Conservation (phyloP, 1,140 invertebrate species). For the Drosophila burlai region DNA sequence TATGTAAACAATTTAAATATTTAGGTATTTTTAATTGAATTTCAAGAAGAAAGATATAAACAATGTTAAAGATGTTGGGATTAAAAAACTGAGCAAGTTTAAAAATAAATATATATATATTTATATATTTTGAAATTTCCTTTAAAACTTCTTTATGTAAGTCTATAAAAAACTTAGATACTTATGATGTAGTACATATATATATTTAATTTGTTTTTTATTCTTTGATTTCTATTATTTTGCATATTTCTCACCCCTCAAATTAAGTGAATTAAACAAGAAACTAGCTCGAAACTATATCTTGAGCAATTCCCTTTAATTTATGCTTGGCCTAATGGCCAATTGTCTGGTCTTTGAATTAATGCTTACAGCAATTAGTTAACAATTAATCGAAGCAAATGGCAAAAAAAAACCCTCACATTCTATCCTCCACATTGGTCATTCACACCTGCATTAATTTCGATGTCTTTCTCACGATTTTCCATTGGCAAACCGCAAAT, state of each 20-base stretch:
- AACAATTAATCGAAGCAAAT: constrained; percentile 31
- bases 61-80: too few relatives aligned
- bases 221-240: too few relatives aligned
- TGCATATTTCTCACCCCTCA: neutral
- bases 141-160: too few relatives aligned
- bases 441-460: constrained; percentile 61
- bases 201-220: too few relatives aligned
- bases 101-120: too few relatives aligned
- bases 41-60: neutral
- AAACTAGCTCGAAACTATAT: constrained; percentile 3
- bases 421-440: constrained; percentile 71
- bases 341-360: constrained; percentile 19
- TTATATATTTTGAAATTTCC: neutral
- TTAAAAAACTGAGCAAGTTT: too few relatives aligned
- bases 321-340: constrained; percentile 12
- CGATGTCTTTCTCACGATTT: constrained; percentile 52
- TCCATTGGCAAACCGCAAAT: constrained; percentile 61
- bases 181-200: too few relatives aligned
- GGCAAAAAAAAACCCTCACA: constrained; percentile 38
- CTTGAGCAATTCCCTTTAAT: constrained; percentile 10
- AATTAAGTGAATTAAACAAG: neutral
- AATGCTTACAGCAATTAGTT: constrained; percentile 22
- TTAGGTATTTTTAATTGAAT: neutral
- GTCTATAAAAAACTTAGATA: too few relatives aligned
- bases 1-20: neutral